Conservation (phyloP, 2,113 vertebrate genomes). For the Argyrosomus japonicus region DNA sequence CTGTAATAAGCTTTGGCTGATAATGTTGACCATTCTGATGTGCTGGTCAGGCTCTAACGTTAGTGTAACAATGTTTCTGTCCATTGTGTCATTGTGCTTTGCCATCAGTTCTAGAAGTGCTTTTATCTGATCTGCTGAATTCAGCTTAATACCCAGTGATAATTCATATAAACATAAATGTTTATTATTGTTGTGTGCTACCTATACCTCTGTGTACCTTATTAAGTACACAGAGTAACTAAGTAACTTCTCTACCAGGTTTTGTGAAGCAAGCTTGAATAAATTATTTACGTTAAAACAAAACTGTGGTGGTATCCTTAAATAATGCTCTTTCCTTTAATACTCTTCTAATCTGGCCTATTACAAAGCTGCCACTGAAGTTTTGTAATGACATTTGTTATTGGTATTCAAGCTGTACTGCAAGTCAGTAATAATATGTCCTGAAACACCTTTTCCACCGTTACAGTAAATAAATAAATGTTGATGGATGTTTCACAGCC, state of each 20-base stretch:
- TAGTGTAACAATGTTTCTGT: background rate
- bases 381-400: background rate
- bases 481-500: constrained; percentile 1
- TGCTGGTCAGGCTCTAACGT: background rate
- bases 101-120: background rate
- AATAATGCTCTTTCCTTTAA: background rate
- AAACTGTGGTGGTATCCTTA: background rate
- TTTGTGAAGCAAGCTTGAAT: background rate
- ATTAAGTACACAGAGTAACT: background rate
- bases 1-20: background rate
- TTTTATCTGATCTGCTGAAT: background rate
- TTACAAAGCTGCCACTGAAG: background rate
- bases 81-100: background rate
- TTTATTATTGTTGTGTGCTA: background rate
- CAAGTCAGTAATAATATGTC: background rate
- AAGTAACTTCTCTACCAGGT: background rate
- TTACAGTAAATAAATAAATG: background rate
- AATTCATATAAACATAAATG: background rate
- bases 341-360: background rate
- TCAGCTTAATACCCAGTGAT: background rate
- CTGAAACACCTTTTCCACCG: background rate
- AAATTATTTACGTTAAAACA: background rate
- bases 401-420: background rate
- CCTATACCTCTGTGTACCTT: no score
- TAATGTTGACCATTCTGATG: background rate